Evolutionary conservation across 2,113 vertebrate species (phyloP), one percentile per base, ranked within the genome.

Genomic region (Otis tarda): DNA sequence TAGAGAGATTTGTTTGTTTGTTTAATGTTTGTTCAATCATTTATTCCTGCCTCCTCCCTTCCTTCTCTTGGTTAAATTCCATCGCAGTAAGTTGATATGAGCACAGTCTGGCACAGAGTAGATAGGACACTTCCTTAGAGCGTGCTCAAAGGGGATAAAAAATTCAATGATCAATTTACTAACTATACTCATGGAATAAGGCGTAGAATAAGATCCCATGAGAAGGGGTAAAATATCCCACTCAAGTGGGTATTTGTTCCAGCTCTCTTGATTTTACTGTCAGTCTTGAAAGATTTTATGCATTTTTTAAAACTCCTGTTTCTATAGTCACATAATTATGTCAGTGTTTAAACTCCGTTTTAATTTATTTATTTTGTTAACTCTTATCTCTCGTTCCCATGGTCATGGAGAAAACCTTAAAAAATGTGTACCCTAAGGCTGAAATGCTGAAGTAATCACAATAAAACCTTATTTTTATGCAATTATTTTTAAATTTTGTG

Each of bases 1-100:
- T 69, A 50, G 81, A 74, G 55, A 63, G 79, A 93, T 94, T 95
- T 97, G 43, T 94, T 97, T 97, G 78, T 91, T 96, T 96, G 87
- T 86, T 96, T 96, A 94, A 93, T 95, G 90, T 95, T 78, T 35
- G n/a, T 77, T 90, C 87, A 90, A 41, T n/a, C 84, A 91, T 95
- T 97, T 97, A 95, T 97, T 91, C 71, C 94, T 96, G 95, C 87
- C 61, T 91, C 92, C n/a, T 93, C 92, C 91, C 83, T 97, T 97
- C 96, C 96, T 95, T 93, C 87, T 95, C 90, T 95, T 24, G 2
- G 56, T 60, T 84, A 60, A 92, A 94, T 92, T 96, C 68, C 71
- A 71, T 35, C 3, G 2, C 56, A 87, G 79, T 74, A 90, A 93
- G 43, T 11, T 90, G 64, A 93, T 70, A 80, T 60, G 27, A 88